Evolutionary conservation across 2,113 vertebrate species (phyloP), one percentile per base, ranked within the genome.

Genomic region (Myrmecobius fasciatus): DNA sequence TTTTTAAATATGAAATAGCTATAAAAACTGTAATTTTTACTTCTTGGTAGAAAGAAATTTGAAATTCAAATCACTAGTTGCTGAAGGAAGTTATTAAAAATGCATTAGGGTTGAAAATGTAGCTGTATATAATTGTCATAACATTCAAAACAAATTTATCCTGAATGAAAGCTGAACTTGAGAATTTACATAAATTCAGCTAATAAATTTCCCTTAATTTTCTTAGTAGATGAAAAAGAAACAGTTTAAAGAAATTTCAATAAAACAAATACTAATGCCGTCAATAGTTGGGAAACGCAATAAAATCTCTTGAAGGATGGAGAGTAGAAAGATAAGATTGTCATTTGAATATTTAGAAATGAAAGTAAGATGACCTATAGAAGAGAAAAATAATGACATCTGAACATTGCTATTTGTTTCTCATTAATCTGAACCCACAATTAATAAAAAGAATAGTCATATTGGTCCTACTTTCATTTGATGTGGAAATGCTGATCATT

Each of bases 71-170:
- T 98, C 91, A 96, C 51, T 97, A 93, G 95, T 92, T 98, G 97
- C 98, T 97, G 95, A 98, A 97, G 94, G 96, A 98, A 96, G 96
- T 97, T 98, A 98, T 98, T 98, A 98, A 98, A 98, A 98, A 98
- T 98, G 91, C 93, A 98, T 98, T 98, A 98, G 97, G 94, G 53
- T 96, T 98, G 96, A 98, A 98, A 98, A 98, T 97, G 94, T 97
- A 97, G 95, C 94, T 98, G 95, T 97, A 95, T 97, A 91, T 98
- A 98, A 98, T 98, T 98, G 98, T 98, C 96, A 96, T 97, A 98
- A 98, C 94, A 97, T 96, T 98, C 96, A 97, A 98, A 98, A 98
- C 98, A 97, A 98, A 98, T 98, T 98, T 98, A 98, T 98, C 97
- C 97, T 97, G 89, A 96, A 94, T 97, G 97, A 97, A 97, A 98